Percentiles rank a stretch among this genome's conserved stretches.
Conservation (phyloP, 2,113 vertebrate species). For the Chloebia gouldiae region DNA sequence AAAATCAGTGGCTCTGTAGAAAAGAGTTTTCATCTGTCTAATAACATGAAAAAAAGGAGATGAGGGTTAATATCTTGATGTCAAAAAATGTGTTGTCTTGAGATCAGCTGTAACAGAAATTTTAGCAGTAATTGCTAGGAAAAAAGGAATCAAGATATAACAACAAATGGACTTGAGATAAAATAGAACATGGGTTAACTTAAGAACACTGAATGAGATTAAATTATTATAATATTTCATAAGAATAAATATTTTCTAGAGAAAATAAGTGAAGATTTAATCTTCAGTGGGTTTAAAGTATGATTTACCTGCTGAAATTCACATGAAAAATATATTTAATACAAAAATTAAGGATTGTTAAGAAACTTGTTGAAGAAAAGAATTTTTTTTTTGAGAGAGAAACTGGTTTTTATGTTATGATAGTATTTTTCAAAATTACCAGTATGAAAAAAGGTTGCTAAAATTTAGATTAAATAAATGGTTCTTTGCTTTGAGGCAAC, state of each 20-base stretch:
- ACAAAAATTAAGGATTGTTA: not conserved
- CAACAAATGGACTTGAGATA: not conserved
- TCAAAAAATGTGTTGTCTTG: not conserved
- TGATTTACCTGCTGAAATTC: not conserved
- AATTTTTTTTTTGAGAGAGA: not conserved
- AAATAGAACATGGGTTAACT: not conserved
- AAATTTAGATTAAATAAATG: not conserved
- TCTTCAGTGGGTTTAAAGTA: not conserved
- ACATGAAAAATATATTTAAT: not conserved
- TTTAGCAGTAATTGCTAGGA: not conserved
- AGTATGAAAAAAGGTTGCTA: not conserved
- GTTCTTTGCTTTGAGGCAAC: not conserved
- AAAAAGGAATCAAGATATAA: not conserved
- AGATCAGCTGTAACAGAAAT: not conserved
- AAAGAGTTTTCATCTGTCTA: not conserved
- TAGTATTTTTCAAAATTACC: not conserved
- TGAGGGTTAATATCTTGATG: not conserved
- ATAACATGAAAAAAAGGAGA: not conserved
- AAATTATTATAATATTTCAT: not conserved
- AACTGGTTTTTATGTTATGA: not conserved
- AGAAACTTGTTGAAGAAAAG: not conserved
- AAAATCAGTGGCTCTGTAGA: not conserved
- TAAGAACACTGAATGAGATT: not conserved
- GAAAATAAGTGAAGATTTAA: not conserved
- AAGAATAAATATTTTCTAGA: not conserved